Evolutionary conservation across 2,888 invertebrate species (phyloP).

Genomic region (Phymatocera aterrima): DNA sequence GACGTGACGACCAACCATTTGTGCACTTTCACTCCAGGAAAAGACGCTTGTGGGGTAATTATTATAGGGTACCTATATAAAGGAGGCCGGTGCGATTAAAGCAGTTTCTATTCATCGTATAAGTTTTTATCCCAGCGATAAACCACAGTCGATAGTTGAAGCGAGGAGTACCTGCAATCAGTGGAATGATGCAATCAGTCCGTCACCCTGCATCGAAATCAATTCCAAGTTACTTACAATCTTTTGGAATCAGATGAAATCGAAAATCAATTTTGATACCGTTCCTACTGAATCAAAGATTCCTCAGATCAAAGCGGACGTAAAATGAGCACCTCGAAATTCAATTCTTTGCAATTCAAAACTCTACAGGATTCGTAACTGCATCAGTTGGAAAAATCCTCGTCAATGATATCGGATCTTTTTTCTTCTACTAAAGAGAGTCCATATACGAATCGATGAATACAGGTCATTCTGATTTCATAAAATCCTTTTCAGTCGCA

Average conservation of each 20-base stretch:
- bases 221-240: no score
- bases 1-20: conserved; percentile 64
- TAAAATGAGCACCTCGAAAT: background rate
- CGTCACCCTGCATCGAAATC: no score
- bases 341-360: background rate
- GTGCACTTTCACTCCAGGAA: conserved; percentile 76
- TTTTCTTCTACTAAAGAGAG: no score
- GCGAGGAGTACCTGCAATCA: no score
- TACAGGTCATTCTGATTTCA: background rate
- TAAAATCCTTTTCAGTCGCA: background rate
- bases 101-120: background rate
- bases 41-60: conserved; percentile 80
- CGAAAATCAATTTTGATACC: no score
- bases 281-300: no score
- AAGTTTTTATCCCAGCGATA: background rate
- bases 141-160: no score
- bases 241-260: no score
- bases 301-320: no score
- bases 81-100: background rate
- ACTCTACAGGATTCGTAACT: background rate
- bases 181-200: no score
- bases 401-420: background rate
- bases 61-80: no score
- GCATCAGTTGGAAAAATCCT: background rate
- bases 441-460: no score